These are phyloP conservation scores for Pachyrhynchus sulphureomaculatus DNA, from an alignment of 1,140 invertebrate species.

Conservation along the genomic window DNA sequence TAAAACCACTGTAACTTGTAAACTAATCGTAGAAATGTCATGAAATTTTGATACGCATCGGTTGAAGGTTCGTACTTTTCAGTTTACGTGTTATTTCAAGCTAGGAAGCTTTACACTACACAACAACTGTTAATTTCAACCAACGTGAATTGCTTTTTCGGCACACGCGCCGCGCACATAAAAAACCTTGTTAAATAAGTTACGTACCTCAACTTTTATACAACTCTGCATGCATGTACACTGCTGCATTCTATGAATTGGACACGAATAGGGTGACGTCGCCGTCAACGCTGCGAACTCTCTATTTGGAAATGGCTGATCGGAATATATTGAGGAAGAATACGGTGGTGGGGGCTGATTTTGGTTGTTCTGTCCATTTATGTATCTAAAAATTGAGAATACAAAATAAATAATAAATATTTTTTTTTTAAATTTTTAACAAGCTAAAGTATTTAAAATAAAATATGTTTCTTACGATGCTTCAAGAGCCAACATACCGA, in stretches of 20 bases:
- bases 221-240: conserved; percentile 57
- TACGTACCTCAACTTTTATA: conserved; percentile 46
- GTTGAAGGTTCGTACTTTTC: too few species aligned
- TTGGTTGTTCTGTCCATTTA: conserved; percentile 56
- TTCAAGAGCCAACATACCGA: too few species aligned
- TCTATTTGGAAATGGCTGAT: conserved; percentile 50
- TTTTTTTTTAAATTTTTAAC: neutral
- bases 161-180: too few species aligned
- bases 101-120: too few species aligned
- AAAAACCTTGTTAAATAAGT: too few species aligned
- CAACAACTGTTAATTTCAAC: too few species aligned
- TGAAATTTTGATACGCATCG: too few species aligned
- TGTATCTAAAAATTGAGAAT: conserved; percentile 49
- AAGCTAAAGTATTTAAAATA: neutral
- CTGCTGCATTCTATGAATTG: conserved; percentile 63
- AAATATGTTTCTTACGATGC: too few species aligned
- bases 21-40: too few species aligned
- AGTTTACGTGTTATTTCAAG: too few species aligned
- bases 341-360: conserved; percentile 57
- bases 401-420: conserved; percentile 6
- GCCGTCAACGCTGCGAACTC: conserved; percentile 51
- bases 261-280: conserved; percentile 57
- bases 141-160: too few species aligned
- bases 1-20: too few species aligned
- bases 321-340: conserved; percentile 52